phyloP scores from a whole-genome alignment of 2,797 vertebrate species.

The Esox lucius region DNA sequence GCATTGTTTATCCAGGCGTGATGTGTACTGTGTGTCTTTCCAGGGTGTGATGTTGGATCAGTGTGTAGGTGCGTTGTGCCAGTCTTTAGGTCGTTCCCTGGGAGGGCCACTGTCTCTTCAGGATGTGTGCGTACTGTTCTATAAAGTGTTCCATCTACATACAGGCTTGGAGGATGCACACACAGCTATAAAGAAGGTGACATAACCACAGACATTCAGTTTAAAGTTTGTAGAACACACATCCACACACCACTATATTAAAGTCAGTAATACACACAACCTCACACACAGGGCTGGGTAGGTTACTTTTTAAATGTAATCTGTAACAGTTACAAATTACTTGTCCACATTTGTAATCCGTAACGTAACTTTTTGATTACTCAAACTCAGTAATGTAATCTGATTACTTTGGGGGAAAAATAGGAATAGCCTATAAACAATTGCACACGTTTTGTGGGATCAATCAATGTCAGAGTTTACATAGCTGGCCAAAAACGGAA shows the following conservation, averaged over 20 bases:
- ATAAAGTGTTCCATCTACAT: conserved; percentile 62
- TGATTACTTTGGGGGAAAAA: too few relatives aligned
- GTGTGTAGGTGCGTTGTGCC: conserved; percentile 44
- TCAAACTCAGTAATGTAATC: too few relatives aligned
- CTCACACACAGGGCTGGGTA: too few relatives aligned
- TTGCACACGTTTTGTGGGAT: too few relatives aligned
- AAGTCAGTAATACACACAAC: neutral
- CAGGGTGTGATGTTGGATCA: conserved; percentile 36
- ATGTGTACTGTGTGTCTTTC: neutral
- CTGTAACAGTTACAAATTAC: too few relatives aligned
- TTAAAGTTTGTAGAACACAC: neutral
- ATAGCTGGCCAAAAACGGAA: too few relatives aligned
- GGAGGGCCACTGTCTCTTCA: conserved; percentile 62
- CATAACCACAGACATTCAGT: neutral
- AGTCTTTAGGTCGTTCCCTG: conserved; percentile 43
- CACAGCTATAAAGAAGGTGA: conserved; percentile 68
- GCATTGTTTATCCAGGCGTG: neutral
- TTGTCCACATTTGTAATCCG: too few relatives aligned
- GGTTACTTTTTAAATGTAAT: too few relatives aligned
- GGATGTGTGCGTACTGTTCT: conserved; percentile 61
- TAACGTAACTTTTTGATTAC: too few relatives aligned
- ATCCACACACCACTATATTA: neutral
- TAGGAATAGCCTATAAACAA: too few relatives aligned
- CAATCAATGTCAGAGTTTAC: too few relatives aligned
- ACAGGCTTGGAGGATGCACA: conserved; percentile 52